These are phyloP conservation scores for Alloscopus bannaensis DNA, from an alignment of 2,888 invertebrate species.

Conservation along the genomic window DNA sequence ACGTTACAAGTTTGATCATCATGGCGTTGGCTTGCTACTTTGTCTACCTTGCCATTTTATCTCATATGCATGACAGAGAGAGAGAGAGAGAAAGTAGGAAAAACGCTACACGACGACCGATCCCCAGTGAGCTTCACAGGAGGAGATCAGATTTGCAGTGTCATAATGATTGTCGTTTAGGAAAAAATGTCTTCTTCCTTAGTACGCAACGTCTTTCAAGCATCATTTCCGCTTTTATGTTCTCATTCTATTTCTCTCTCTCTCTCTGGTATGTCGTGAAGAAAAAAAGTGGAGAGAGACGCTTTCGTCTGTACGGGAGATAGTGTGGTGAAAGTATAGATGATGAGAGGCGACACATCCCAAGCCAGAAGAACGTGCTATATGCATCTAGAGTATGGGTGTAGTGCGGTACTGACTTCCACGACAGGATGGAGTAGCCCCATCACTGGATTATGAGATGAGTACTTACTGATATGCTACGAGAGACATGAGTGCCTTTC, in stretches of 20 bases:
- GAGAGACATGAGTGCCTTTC: slow-evolving; percentile 16
- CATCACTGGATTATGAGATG: slow-evolving; percentile 61
- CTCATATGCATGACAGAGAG: slow-evolving; percentile 1
- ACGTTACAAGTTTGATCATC: no score
- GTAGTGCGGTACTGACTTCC: not conserved
- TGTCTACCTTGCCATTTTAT: not conserved
- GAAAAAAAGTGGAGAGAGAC: no score
- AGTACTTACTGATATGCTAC: slow-evolving; percentile 43
- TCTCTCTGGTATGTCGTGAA: slow-evolving; percentile 7
- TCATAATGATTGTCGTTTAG: slow-evolving; percentile 66
- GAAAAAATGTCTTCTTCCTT: slow-evolving; percentile 60
- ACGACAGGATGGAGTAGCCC: slow-evolving; percentile 25
- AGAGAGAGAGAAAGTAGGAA: not conserved
- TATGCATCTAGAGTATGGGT: no score
- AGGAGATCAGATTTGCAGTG: slow-evolving; percentile 63
- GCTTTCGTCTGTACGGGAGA: not conserved
- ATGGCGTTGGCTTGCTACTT: no score
- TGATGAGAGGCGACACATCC: no score
- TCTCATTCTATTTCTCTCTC: slow-evolving; percentile 27
- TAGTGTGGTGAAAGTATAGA: not conserved
- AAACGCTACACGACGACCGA: not conserved
- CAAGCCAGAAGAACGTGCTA: no score
- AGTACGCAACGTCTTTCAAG: slow-evolving; percentile 54
- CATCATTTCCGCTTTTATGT: slow-evolving; percentile 65
- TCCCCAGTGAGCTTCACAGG: slow-evolving; percentile 31